Base-by-base conservation (phyloP, 1,140 invertebrate genomes). In the Panagrolaimus sp. region DNA sequence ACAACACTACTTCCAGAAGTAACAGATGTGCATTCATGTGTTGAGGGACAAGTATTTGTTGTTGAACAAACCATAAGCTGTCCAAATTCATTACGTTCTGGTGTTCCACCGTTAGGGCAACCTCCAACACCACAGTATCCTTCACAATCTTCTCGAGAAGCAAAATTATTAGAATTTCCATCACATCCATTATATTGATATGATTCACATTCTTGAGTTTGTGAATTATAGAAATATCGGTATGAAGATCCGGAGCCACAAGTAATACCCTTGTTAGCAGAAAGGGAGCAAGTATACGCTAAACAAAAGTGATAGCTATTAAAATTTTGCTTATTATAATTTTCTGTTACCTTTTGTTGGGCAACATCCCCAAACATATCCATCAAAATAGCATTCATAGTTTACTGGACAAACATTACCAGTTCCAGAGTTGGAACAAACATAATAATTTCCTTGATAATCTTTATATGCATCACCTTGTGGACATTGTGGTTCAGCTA, bases 381-480 rank as follows among this genome's bases (percentile, higher is more conserved):
- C 80, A 48, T 81, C 79, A 57, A 82, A 81, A 48, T 74, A 78
- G 61, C 80, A 82, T 63, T 81, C 79, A 48, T 78, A 81, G 62
- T 81, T 81, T 42, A 81, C 78, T 14, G 79, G 79, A 66, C 79
- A 81, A 13, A 66, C 68, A 65, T 81, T 80, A 8, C 80, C 79
- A 16, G 63, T 72, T 38, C 79, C 79, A 27, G 80, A 78, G 48
- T 82, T 81, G 16, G 79, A 81, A 70, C 79, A 82, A 13, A 78
- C 74, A 64, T 76, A 81, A 72, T 81, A 81, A 65, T 81, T 81
- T 44, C 79, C 79, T 70, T 82, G 80, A 53, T 81, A 82, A 63
- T 81, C 79, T 64, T 81, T 81, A 72, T 81, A 81, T 31, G 79
- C 79, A 51, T 81, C 79, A 31, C 79, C 79, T 68, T 81, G 79